A percentile compares a stretch with the other conserved stretches of the same genome.
phyloP scores from a whole-genome alignment of 1,140 invertebrate genomes.

The Acyrthosiphon pisum region DNA sequence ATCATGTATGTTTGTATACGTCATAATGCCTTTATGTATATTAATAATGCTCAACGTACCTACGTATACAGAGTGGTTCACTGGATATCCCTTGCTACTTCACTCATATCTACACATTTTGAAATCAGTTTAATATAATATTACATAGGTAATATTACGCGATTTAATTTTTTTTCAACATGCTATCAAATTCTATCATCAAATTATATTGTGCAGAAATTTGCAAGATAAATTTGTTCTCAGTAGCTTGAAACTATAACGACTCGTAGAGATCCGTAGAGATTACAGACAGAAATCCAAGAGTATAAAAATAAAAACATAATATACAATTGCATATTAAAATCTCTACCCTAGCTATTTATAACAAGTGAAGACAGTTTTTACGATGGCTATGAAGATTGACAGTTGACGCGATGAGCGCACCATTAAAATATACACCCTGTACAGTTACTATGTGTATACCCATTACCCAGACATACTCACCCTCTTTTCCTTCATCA shows the following conservation, averaged over 20 bases:
- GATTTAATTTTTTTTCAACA: too few relatives aligned
- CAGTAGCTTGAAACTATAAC: too few relatives aligned
- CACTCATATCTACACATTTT: background rate
- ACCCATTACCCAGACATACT: background rate
- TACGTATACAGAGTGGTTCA: background rate
- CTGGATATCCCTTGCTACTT: background rate
- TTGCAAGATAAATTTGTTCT: too few relatives aligned
- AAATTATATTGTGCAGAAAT: too few relatives aligned
- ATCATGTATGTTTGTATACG: background rate
- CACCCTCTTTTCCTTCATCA: background rate
- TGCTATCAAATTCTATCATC: too few relatives aligned
- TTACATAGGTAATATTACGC: too few relatives aligned
- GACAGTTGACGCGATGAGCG: too few relatives aligned
- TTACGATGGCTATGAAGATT: too few relatives aligned
- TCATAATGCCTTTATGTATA: background rate
- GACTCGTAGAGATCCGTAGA: too few relatives aligned
- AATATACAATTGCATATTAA: background rate
- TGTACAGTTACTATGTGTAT: background rate
- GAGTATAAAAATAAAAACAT: background rate
- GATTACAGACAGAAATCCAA: too few relatives aligned
- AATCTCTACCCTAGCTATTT: background rate
- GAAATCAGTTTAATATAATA: too few relatives aligned
- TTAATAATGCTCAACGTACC: background rate
- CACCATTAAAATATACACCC: too few relatives aligned
- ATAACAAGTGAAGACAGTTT: background rate